Percentiles rank a stretch among this genome's conserved stretches.
Conservation (phyloP, 2,888 invertebrate genomes). For the Drosophila paranaensis region DNA sequence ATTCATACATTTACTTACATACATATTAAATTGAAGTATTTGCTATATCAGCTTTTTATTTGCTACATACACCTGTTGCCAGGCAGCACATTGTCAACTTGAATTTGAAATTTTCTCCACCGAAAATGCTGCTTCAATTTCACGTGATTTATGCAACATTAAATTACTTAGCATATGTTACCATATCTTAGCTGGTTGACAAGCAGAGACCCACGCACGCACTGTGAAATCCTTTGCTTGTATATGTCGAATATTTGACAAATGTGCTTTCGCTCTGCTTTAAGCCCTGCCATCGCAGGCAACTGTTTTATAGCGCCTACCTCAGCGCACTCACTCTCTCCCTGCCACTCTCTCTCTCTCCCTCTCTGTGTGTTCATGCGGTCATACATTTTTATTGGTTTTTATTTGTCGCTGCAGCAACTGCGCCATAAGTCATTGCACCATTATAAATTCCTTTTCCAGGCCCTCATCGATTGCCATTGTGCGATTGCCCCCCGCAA, state of each 20-base stretch:
- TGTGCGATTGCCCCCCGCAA: conserved; percentile 29
- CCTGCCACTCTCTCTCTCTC: background rate
- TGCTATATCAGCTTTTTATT: background rate
- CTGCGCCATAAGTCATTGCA: conserved; percentile 73
- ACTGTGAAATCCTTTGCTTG: background rate
- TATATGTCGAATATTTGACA: conserved; percentile 60
- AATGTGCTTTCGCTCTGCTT: conserved; percentile 45
- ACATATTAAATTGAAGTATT: conserved; percentile 3
- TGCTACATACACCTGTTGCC: conserved; percentile 42
- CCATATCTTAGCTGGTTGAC: conserved; percentile 31
- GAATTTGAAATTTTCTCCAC: conserved; percentile 13
- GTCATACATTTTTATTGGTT: conserved; percentile 55
- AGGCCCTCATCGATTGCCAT: conserved; percentile 68
- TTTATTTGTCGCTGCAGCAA: conserved; percentile 61
- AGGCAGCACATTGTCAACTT: conserved; percentile 29
- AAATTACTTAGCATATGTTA: conserved; percentile 56
- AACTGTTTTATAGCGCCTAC: conserved; percentile 10
- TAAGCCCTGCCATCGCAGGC: conserved; percentile 7
- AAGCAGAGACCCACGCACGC: conserved; percentile 1
- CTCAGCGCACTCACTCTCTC: background rate
- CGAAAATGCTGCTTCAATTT: conserved; percentile 22
- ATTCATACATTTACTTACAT: background rate
- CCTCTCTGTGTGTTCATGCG: conserved; percentile 5
- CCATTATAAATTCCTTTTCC: conserved; percentile 72
- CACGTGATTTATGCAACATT: conserved; percentile 52